Evolutionary conservation across 2,888 invertebrate species (phyloP).

Genomic region (Habrosyne pyritoides): DNA sequence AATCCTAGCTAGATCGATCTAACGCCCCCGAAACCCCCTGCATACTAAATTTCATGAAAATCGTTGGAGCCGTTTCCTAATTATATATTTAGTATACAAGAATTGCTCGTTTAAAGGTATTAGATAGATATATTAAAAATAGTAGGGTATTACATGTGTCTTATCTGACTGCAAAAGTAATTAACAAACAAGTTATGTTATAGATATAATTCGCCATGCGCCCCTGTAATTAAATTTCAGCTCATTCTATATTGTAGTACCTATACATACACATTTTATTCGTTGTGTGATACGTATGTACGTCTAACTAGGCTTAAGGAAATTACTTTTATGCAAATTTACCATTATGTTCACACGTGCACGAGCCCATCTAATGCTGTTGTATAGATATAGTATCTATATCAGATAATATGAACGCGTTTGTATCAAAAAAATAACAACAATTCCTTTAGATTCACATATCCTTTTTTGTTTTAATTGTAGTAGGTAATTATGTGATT

Average conservation of each 20-base stretch:
- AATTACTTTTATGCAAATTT: slow-evolving; percentile 71
- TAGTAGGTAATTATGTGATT: no score
- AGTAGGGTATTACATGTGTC: no score
- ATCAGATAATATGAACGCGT: not conserved
- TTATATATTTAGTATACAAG: no score
- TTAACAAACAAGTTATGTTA: not conserved
- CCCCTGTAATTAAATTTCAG: not conserved
- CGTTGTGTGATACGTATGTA: slow-evolving; percentile 16
- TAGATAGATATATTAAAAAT: no score
- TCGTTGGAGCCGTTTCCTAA: no score
- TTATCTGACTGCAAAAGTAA: not conserved
- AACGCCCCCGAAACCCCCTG: no score
- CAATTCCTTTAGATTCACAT: no score
- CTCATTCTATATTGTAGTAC: not conserved
- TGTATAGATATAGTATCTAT: not conserved
- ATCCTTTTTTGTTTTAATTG: no score
- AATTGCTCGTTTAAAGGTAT: no score
- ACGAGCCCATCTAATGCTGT: slow-evolving; percentile 23
- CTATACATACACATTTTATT: slow-evolving; percentile 29
- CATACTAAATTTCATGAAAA: no score
- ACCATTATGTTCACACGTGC: slow-evolving; percentile 50
- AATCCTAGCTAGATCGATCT: no score
- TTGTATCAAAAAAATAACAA: not conserved
- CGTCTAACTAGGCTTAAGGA: slow-evolving; percentile 41
- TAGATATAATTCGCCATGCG: not conserved